These are phyloP conservation scores for Cephus rjabovi DNA, from an alignment of 2,888 invertebrate species.

Conservation along the genomic window DNA sequence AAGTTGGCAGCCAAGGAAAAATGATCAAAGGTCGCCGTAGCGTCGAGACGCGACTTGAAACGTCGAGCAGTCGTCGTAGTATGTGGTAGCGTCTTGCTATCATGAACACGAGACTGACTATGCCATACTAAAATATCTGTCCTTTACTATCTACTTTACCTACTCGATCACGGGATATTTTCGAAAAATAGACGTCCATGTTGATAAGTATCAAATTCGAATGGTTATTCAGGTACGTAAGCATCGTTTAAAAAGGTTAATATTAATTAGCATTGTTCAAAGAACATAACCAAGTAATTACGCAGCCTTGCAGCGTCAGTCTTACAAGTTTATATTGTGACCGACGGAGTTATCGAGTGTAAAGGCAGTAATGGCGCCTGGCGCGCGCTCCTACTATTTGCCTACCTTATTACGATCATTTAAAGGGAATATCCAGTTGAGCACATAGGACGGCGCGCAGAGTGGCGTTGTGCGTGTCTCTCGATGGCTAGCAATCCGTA, in stretches of 20 bases:
- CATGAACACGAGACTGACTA: neutral
- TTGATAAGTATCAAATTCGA: neutral
- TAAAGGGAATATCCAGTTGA: neutral
- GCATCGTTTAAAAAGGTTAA: neutral
- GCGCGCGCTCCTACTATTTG: neutral
- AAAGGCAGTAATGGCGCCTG: neutral
- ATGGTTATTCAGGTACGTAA: neutral
- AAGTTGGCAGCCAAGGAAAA: neutral
- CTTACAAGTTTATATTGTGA: neutral
- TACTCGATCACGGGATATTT: neutral
- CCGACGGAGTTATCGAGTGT: neutral
- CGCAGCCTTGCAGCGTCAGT: neutral
- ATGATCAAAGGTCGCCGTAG: neutral
- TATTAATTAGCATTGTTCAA: neutral
- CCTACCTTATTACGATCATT: slow-evolving; percentile 1
- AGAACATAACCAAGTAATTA: neutral
- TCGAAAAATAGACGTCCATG: neutral
- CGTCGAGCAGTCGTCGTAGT: neutral
- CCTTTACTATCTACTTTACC: neutral
- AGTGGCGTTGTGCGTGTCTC: neutral
- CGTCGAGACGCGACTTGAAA: neutral
- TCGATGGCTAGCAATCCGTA: neutral
- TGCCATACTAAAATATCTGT: neutral
- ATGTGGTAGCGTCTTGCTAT: neutral
- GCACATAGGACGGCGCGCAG: neutral